Base-by-base conservation (phyloP, 2,888 invertebrate species). In the Oxycera nigricornis region DNA sequence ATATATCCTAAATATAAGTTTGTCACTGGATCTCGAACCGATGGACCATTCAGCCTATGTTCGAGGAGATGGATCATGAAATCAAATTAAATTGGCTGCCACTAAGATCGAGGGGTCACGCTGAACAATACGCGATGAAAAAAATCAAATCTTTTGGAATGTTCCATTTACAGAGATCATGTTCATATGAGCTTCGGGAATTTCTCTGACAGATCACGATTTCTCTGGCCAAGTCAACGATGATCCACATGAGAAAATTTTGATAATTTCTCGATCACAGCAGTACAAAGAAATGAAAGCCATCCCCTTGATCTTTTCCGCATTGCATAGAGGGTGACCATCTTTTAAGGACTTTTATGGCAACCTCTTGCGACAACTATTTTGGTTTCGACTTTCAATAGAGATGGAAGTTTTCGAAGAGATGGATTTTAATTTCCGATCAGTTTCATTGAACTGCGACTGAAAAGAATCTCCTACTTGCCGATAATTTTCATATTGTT, bases 141-240 rank as follows among this genome's bases (percentile, higher is more conserved):
- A 62, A 39, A 14, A 39, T 9, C 7, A n/a, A n/a, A n/a, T n/a
- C n/a, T n/a, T n/a, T n/a, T n/a, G 52, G 50, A 70, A 52, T 70
- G 70, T 70, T 68, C 31, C 17, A 22, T 70, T 70, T 55, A 46
- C 52, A 65, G 30, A 35, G 30, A 73, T 61, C 73, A 73, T 73
- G 62, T 73, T 73, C 73, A 73, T 73, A 73, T 73, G 73, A 73
- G 73, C 28, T 46, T 41, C 20, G 17, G 28, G 52, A 70, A 62
- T 62, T 50, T 73, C 30, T 73, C 41, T 73, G 73, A 73, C 73
- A 73, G 73, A 61, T 73, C 73, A 73, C 73, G 73, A 73, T 62
- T 73, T 50, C n/a, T 61, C 30, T 31, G 46, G 30, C 73, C 72
- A 57, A 70, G 20, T 30, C 70, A 55, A 50, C 20, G 52, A 70